Evolutionary conservation across 2,888 invertebrate species (phyloP).

Genomic region (Galerucella pusilla): DNA sequence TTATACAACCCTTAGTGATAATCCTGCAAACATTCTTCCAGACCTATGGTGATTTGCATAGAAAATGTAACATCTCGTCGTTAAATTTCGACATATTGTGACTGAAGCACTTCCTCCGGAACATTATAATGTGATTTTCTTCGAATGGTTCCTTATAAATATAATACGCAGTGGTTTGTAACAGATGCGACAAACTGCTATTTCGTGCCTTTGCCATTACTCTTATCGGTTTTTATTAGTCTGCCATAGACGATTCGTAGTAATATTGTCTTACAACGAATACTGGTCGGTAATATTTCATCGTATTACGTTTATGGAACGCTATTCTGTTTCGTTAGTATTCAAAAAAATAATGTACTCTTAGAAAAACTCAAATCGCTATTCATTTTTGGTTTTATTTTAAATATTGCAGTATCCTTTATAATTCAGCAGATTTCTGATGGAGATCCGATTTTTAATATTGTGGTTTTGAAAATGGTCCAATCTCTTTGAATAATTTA

Average conservation of each 20-base stretch:
- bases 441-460: too few species aligned
- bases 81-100: constrained; percentile 24
- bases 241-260: constrained; percentile 19
- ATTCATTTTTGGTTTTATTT: too few species aligned
- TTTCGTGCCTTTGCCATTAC: constrained; percentile 61
- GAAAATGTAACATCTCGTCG: constrained; percentile 16
- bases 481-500: too few species aligned
- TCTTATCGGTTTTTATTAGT: constrained; percentile 58
- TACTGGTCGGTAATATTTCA: background rate
- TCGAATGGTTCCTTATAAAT: constrained; percentile 57
- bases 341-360: too few species aligned
- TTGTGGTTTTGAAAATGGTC: too few species aligned
- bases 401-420: too few species aligned
- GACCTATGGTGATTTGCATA: background rate
- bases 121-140: constrained; percentile 47
- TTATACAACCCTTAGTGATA: too few species aligned
- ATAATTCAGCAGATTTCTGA: too few species aligned
- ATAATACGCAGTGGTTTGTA: constrained; percentile 59
- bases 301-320: too few species aligned
- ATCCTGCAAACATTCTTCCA: too few species aligned
- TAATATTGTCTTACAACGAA: constrained; percentile 13
- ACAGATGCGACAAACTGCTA: constrained; percentile 62
- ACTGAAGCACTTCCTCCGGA: constrained; percentile 23
- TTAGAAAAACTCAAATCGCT: too few species aligned
- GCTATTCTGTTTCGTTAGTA: too few species aligned